Percentiles rank a stretch among this genome's conserved stretches.
Evolutionary conservation across 1,140 invertebrate genomes (phyloP).

Genomic region (Listronotus bonariensis): DNA sequence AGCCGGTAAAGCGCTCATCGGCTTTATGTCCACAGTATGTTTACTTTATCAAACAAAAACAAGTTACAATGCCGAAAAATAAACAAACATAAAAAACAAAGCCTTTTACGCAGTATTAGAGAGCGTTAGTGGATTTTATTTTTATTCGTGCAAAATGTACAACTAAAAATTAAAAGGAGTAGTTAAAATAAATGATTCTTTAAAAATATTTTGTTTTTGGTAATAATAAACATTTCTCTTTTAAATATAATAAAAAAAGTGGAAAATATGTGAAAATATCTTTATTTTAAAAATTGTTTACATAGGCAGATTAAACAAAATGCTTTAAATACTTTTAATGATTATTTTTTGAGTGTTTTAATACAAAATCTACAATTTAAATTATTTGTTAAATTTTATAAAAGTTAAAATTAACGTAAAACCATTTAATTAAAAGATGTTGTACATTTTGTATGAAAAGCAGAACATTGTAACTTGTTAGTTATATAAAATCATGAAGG

Average conservation of each 20-base stretch:
- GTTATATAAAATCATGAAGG: slow-evolving; percentile 41
- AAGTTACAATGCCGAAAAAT: slow-evolving; percentile 3
- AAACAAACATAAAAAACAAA: slow-evolving; percentile 1
- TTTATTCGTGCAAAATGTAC: slow-evolving; percentile 1
- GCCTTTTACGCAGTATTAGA: neutral
- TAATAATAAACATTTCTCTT: neutral
- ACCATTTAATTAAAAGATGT: slow-evolving; percentile 5
- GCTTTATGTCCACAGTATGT: too few relatives aligned
- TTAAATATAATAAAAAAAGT: too few relatives aligned
- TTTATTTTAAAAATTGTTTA: too few relatives aligned
- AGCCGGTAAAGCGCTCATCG: too few relatives aligned
- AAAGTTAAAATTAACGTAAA: too few relatives aligned
- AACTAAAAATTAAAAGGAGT: neutral
- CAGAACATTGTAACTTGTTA: slow-evolving; percentile 47
- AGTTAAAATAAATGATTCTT: neutral
- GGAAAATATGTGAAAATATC: too few relatives aligned
- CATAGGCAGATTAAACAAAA: too few relatives aligned
- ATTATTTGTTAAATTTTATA: too few relatives aligned
- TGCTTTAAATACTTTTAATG: too few relatives aligned
- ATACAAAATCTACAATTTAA: too few relatives aligned
- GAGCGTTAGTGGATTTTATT: slow-evolving; percentile 6
- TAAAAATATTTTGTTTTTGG: neutral
- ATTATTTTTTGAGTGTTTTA: too few relatives aligned
- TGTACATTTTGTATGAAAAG: slow-evolving; percentile 12
- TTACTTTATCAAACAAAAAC: neutral